Evolutionary conservation across 2,113 vertebrate species (phyloP).

Genomic region (Mustelus asterias): DNA sequence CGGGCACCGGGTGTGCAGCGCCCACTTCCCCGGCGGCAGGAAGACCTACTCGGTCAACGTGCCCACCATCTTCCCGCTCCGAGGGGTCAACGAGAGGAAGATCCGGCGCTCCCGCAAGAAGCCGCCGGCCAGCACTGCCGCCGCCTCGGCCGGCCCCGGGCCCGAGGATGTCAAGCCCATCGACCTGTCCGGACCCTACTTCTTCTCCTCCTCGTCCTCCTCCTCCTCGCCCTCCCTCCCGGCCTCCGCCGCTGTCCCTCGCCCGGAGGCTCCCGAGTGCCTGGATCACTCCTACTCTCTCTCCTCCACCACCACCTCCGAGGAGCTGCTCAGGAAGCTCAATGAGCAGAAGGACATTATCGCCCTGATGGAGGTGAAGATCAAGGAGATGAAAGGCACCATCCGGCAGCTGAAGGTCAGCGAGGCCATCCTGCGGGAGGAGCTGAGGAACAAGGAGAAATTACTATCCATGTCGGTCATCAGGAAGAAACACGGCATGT

Average conservation of each 20-base stretch:
- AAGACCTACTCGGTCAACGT: constrained; percentile 91
- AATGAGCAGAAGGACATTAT: constrained; percentile 97
- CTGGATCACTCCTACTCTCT: constrained; percentile 92
- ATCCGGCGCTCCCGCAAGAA: constrained; percentile 57
- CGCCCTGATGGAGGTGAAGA: constrained; percentile 94
- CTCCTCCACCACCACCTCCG: constrained; percentile 86
- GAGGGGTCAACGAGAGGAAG: constrained; percentile 85
- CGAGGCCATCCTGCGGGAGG: constrained; percentile 85
- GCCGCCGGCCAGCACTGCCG: constrained; percentile 42
- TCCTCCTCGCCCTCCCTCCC: constrained; percentile 41
- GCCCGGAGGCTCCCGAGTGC: constrained; percentile 53
- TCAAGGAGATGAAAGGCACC: constrained; percentile 97
- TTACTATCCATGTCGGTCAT: constrained; percentile 64
- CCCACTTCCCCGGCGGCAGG: constrained; percentile 88
- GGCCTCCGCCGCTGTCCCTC: constrained; percentile 49
- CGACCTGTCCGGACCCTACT: constrained; percentile 61
- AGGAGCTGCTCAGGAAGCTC: constrained; percentile 87
- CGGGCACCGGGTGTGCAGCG: constrained; percentile 89
- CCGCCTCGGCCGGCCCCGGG: constrained; percentile 47
- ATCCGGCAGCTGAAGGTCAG: constrained; percentile 83
- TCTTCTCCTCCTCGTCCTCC: constrained; percentile 42
- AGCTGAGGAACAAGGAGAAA: constrained; percentile 85
- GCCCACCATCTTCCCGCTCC: constrained; percentile 84
- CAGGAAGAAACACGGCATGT: constrained; percentile 75
- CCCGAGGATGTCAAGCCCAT: constrained; percentile 72